phyloP scores from a whole-genome alignment of 2,888 invertebrate genomes.

The Dryobotodes eremita region DNA sequence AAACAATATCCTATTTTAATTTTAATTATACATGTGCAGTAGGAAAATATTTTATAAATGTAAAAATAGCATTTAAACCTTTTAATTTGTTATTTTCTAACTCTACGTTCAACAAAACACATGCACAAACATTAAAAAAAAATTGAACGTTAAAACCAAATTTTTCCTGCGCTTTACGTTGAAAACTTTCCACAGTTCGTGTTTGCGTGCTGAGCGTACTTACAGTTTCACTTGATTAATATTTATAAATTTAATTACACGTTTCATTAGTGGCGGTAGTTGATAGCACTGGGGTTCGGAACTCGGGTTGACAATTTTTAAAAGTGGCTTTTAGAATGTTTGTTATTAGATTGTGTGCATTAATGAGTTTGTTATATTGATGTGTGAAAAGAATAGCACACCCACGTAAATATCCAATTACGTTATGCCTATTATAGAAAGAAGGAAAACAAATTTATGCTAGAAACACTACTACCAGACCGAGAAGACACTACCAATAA shows the following conservation, averaged over 20 bases:
- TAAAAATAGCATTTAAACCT: constrained; percentile 8
- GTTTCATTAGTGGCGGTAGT: constrained; percentile 69
- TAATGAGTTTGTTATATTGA: not conserved
- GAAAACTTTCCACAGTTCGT: constrained; percentile 68
- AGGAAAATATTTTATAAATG: not conserved
- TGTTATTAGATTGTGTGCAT: not conserved
- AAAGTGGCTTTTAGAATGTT: constrained; percentile 31
- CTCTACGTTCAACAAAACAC: constrained; percentile 9
- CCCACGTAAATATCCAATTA: not conserved
- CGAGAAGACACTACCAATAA: no score
- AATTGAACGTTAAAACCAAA: constrained; percentile 43
- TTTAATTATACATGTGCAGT: not conserved
- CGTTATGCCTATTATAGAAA: no score
- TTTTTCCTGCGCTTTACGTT: constrained; percentile 61
- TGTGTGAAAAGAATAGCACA: not conserved
- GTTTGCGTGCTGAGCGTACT: constrained; percentile 73
- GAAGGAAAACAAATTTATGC: no score
- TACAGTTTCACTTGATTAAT: constrained; percentile 79
- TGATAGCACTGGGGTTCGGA: constrained; percentile 57
- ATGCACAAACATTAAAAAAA: constrained; percentile 32
- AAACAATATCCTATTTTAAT: not conserved
- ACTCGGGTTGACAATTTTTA: constrained; percentile 41
- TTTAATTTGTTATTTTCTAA: constrained; percentile 4
- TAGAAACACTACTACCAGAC: no score
- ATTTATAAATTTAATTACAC: constrained; percentile 86